Percentiles rank a stretch among this genome's conserved stretches.
Evolutionary conservation across 2,797 vertebrate genomes (phyloP).

Genomic region (Gouania willdenowi): DNA sequence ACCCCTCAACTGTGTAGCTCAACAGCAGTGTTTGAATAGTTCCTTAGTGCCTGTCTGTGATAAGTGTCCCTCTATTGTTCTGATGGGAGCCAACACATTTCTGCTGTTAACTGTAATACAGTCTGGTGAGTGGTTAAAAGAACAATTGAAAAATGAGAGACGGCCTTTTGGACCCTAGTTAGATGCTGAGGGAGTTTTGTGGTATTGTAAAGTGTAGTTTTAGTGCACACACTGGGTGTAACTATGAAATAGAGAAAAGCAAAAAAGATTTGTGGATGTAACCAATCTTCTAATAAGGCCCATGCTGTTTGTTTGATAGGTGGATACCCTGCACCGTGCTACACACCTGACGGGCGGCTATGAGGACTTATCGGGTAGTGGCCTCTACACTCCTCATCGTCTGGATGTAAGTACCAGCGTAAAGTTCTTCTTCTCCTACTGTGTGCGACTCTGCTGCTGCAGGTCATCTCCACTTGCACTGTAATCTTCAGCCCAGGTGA

Average conservation of each 20-base stretch:
- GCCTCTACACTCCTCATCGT: constrained; percentile 81
- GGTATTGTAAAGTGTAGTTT: too few species aligned
- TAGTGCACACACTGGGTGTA: too few species aligned
- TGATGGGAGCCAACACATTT: constrained; percentile 33
- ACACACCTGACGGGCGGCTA: constrained; percentile 88
- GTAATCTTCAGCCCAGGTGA: too few species aligned
- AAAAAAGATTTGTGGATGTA: constrained; percentile 46
- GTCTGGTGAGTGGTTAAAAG: too few species aligned
- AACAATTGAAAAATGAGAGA: not conserved
- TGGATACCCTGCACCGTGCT: constrained; percentile 89
- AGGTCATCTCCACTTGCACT: too few species aligned
- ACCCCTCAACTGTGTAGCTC: constrained; percentile 4
- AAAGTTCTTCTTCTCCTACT: too few species aligned
- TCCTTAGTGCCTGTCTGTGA: constrained; percentile 8
- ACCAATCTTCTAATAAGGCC: constrained; percentile 7
- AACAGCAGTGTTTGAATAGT: not conserved
- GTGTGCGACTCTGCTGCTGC: too few species aligned
- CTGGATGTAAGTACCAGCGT: constrained; percentile 76
- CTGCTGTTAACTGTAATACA: constrained; percentile 17
- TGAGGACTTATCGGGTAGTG: constrained; percentile 82
- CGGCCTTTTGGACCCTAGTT: not conserved
- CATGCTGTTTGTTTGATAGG: constrained; percentile 50
- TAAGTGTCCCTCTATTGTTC: constrained; percentile 2
- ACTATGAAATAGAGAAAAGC: not conserved
- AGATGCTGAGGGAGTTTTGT: constrained; percentile 2